Percentiles rank a stretch among this genome's conserved stretches.
Evolutionary conservation across 2,888 invertebrate genomes (phyloP).

Genomic region (Acronicta leporina): DNA sequence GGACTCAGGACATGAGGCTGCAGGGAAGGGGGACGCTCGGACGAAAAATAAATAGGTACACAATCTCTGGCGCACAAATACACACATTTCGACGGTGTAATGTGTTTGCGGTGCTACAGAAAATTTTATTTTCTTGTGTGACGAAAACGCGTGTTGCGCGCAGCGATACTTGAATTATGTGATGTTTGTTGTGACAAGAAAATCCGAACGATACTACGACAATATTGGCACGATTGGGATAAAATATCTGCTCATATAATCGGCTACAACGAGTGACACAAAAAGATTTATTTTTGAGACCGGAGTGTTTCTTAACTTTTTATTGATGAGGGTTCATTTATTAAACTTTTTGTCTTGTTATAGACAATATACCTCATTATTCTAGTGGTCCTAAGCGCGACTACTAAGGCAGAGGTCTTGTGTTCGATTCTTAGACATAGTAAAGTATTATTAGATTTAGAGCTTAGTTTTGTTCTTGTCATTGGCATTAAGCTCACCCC

Average conservation of each 20-base stretch:
- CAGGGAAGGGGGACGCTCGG: slow-evolving; percentile 56
- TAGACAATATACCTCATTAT: no score
- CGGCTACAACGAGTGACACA: not conserved
- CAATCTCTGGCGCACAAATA: slow-evolving; percentile 81
- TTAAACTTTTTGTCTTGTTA: no score
- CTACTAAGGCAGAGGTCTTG: no score
- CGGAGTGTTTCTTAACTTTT: no score
- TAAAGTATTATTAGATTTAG: no score
- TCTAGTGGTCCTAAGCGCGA: no score
- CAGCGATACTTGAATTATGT: slow-evolving; percentile 56
- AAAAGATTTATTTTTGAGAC: not conserved
- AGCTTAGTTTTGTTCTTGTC: no score
- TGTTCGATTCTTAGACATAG: no score
- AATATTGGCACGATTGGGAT: slow-evolving; percentile 38
- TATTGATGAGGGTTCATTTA: no score
- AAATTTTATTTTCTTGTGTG: slow-evolving; percentile 69
- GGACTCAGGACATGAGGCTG: slow-evolving; percentile 46
- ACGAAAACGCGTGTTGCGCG: slow-evolving; percentile 62
- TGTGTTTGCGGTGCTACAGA: slow-evolving; percentile 81
- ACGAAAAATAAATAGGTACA: slow-evolving; percentile 84
- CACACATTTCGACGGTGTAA: slow-evolving; percentile 79
- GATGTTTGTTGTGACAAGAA: slow-evolving; percentile 56
- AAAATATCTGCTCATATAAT: slow-evolving; percentile 27
- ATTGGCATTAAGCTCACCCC: no score
- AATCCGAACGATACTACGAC: slow-evolving; percentile 46